Evolutionary conservation across 2,888 invertebrate genomes (phyloP), one percentile per base, ranked within the genome.

Genomic region (Oscheius myriophilus): DNA sequence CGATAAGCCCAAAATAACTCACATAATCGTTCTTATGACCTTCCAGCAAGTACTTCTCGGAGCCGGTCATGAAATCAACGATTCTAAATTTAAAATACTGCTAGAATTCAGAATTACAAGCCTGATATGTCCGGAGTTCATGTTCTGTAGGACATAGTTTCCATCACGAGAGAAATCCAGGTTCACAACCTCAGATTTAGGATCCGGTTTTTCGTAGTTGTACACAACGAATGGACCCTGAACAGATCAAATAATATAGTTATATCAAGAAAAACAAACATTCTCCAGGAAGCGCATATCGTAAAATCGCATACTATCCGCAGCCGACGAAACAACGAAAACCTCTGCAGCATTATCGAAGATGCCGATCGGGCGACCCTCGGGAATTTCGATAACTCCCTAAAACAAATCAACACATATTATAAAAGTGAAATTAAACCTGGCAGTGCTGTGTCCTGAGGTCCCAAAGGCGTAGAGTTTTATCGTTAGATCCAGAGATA

Each of bases 261-360:
- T 9, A 63, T 25, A 63, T n/a, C n/a, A n/a, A n/a, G n/a, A 26
- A 33, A 9, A 33, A 33, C 33, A 6, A 33, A 74, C 95, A 88
- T 97, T 98, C 87, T 98, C 98, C 89, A 97, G 98, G 23, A 96
- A 96, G 65, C 97, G 90, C 67, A 98, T 89, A 88, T 99, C 98
- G 89, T 98, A 99, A 1, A 99, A 88, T 87, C 98, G 98, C 64
- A 99, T 54, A 9, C 53, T 52, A 18, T 98, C 96, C 0, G 96
- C 97, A 88, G 96, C 96, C 12, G 98, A 94, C 26, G 98, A 98
- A 52, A 96, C 89, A 51, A 89, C 89, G 83, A 82, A 84, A 33
- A 87, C 87, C 3, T 96, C 89, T 0, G 96, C 96, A 88, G 99
- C 98, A 0, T 98, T 98, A 89, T 99, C 98, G 88, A 96, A 98